These are phyloP conservation scores for Prionchulus punctatus DNA, from an alignment of 2,888 invertebrate genomes.

Conservation along the genomic window DNA sequence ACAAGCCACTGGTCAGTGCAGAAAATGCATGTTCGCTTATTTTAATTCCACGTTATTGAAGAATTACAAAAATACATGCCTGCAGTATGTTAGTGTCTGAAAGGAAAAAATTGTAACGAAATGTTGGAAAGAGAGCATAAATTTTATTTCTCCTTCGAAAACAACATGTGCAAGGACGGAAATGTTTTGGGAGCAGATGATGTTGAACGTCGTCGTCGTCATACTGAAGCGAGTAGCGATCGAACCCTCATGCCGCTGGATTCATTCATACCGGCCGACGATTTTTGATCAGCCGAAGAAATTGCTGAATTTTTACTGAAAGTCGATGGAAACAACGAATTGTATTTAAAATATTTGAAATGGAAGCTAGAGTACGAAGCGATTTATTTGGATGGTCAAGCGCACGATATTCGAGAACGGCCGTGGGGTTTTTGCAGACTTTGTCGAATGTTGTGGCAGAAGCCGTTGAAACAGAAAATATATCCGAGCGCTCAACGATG, in stretches of 20 bases:
- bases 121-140: conserved; percentile 20
- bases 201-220: conserved; percentile 6
- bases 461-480: no score
- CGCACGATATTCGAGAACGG: no score
- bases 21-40: no score
- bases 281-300: conserved; percentile 33
- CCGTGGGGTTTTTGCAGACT: no score
- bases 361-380: conserved; percentile 32
- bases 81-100: conserved; percentile 23
- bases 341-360: conserved; percentile 38
- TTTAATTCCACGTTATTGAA: no score
- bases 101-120: conserved; percentile 17
- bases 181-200: conserved; percentile 24
- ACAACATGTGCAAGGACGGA: conserved; percentile 28
- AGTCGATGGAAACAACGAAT: conserved; percentile 33
- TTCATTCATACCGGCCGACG: conserved; percentile 38
- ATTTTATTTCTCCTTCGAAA: conserved; percentile 19
- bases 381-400: conserved; percentile 22
- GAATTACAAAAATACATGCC: not conserved
- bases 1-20: no score
- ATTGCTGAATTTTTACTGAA: conserved; percentile 35
- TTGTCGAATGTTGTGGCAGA: no score
- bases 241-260: conserved; percentile 31
- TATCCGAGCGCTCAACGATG: no score
- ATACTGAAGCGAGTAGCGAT: conserved; percentile 17